Evolutionary conservation across 2,797 vertebrate species (phyloP).

Genomic region (Lepilemur septentrionalis): DNA sequence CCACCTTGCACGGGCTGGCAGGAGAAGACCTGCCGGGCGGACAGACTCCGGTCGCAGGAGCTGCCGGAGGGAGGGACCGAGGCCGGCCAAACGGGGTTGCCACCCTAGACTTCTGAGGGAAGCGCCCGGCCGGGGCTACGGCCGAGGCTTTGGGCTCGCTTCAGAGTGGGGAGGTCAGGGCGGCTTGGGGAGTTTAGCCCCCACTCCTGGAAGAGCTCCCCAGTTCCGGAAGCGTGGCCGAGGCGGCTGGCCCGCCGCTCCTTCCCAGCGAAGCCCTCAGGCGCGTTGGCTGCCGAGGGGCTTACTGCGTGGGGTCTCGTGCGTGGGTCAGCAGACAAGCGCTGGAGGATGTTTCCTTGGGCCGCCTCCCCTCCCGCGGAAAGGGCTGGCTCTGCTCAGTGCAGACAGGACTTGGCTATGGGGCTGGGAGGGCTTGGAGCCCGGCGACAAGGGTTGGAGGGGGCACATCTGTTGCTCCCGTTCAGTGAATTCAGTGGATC

Average conservation of each 20-base stretch:
- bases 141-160: neutral
- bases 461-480: conserved; percentile 56
- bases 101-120: neutral
- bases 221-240: neutral
- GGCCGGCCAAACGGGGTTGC: neutral
- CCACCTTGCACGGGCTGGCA: neutral
- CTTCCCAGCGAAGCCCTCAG: neutral
- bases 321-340: neutral
- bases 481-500: conserved; percentile 87
- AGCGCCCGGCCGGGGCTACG: neutral
- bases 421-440: conserved; percentile 51
- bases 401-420: neutral
- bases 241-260: neutral
- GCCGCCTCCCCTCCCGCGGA: neutral
- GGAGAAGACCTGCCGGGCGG: neutral
- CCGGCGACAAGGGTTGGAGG: conserved; percentile 10
- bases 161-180: neutral
- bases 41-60: neutral
- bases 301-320: neutral
- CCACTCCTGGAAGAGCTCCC: neutral
- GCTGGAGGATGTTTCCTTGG: neutral
- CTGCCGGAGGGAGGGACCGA: neutral
- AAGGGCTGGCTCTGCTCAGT: neutral
- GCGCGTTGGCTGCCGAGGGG: neutral
- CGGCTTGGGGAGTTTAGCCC: neutral